Base-by-base conservation (phyloP, 2,113 vertebrate genomes). In the Urocitellus parryii region DNA sequence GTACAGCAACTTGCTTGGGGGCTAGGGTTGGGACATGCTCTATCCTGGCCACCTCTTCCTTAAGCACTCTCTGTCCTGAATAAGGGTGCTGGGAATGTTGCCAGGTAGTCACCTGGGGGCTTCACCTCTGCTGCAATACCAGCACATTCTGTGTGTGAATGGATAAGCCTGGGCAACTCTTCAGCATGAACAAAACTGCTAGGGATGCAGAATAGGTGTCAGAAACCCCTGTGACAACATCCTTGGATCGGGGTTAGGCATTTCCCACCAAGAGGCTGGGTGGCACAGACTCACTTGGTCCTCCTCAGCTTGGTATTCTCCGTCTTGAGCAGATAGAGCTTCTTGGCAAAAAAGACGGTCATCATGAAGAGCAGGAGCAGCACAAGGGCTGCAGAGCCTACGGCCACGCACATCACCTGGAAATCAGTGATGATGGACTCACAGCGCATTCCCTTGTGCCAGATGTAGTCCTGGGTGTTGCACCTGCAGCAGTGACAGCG, bases 361-460 rank as follows among this genome's bases (percentile, higher is more conserved):
- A 99, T 99, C 99, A 99, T 99, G 99, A 99, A 99, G 98, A 99
- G 99, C 90, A 99, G 99, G 91, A 99, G 99, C 67, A 99, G 98
- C 84, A 99, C 99, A 5, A 99, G 98, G 27, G 99, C 99, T 0
- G 99, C 99, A 0, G 99, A 99, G 61, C 99, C 99, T 17, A 99
- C 98, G 5, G 99, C 99, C 98, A 99, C 99, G 37, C 99, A 99
- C 99, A 99, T 98, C 98, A 99, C 99, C 99, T 99, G 99, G 99
- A 99, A 99, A 98, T 99, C 99, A 0, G 99, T 99, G 98, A 99
- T 99, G 98, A 99, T 99, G 65, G 99, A 99, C 98, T 99, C 99
- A 2, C 99, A 99, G 97, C 99, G 99, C 0, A 98, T 98, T 0
- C 99, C 99, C 98, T 99, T 99, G 99, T 99, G 99, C 99, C 99